Percentiles rank a stretch among this genome's conserved stretches.
phyloP scores from a whole-genome alignment of 2,113 vertebrate genomes.

The Phaetusa simplex region DNA sequence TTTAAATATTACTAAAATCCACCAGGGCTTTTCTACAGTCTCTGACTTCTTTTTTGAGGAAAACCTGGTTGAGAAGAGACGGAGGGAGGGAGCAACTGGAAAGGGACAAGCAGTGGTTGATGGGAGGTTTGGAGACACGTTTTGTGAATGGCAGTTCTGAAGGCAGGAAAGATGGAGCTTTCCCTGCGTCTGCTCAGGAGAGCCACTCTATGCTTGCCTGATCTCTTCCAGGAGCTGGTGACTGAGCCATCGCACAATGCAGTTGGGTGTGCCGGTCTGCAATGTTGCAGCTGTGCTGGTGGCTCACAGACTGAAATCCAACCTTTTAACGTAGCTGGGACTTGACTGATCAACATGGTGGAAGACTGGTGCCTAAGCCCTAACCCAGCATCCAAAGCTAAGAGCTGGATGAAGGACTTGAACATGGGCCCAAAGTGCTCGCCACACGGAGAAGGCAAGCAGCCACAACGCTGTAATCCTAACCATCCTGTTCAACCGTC shows the following conservation, averaged over 20 bases:
- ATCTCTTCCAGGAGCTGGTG: background rate
- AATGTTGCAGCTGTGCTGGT: background rate
- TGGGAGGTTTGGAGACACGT: background rate
- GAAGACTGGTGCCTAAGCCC: background rate
- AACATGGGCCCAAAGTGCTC: fast-evolving
- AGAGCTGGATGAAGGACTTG: background rate
- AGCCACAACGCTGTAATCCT: background rate
- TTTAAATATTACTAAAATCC: background rate
- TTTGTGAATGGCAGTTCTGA: background rate
- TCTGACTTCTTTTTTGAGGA: background rate
- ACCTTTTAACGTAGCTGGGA: background rate
- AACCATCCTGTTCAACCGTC: background rate
- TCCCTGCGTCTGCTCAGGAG: background rate
- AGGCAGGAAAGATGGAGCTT: background rate
- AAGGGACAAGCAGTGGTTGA: background rate
- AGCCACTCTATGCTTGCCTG: background rate
- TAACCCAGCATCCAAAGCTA: background rate
- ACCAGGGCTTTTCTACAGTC: background rate
- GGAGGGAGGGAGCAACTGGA: background rate
- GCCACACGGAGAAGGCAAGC: background rate
- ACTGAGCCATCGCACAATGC: background rate
- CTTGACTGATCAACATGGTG: background rate
- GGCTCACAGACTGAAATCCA: background rate
- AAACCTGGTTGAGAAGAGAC: background rate
- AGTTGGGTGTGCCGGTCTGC: fast-evolving